Base-by-base conservation (phyloP, 1,140 invertebrate genomes). In the Hestina assimilis region DNA sequence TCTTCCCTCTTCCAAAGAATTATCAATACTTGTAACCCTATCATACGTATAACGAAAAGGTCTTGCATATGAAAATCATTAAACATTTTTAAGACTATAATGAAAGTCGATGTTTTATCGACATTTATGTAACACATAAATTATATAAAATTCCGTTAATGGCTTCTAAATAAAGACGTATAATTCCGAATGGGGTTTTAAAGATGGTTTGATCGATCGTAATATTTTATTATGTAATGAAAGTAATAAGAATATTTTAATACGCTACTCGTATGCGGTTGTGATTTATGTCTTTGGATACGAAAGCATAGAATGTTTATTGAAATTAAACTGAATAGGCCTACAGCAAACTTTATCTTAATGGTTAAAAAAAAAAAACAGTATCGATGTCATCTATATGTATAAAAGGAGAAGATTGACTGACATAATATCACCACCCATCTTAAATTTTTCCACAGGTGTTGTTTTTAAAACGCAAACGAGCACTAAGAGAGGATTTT, bases 221-320 rank as follows among this genome's bases (percentile, higher is more conserved):
- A 42, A 66, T 58, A 35, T 65, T 65, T 65, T 69, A 69, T 62
- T 63, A 58, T 52, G 14, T 57, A 53, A 58, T 61, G 58, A 61
- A 64, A 58, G 42, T 55, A 45, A 19, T 35, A 35, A 42, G 21
- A n/a, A 35, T 47, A 56, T 56, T 48, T 57, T 57, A 57, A 48
- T 55, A 45, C 3, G 8, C 17, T 28, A 57, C 17, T 48, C 43
- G 45, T 48, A 42, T 47, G 42, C 42, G 38, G 54, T 24, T 11
- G 11, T 45, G 54, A 55, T 55, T 55, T 55, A 55, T 47, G 23
- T 38, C 19, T 20, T 17, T 11, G 5, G 28, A 19, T 19, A 19
- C n/a, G 24, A 28, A 1, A 28, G 24, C 8, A 28, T 28, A 9
- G 8, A n/a, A n/a, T 28, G 1, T 7, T 4, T 28, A 28, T 28